Base-by-base conservation (phyloP, 2,113 vertebrate genomes). In the Oncorhynchus gorbuscha region DNA sequence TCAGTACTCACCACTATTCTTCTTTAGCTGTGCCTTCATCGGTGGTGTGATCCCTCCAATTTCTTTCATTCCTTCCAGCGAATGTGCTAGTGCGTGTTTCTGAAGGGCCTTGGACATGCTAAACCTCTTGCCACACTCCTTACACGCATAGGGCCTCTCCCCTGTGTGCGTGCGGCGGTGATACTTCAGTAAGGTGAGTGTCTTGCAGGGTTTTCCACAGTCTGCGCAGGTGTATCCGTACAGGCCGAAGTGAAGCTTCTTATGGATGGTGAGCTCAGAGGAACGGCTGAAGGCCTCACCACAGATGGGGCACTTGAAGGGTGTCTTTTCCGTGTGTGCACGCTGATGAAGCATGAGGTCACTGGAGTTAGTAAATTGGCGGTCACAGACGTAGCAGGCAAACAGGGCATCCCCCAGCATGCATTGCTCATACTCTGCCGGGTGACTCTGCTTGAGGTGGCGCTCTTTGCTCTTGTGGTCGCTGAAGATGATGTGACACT, bases 291-390 rank as follows among this genome's bases (percentile, higher is more conserved):
- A 97, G 16, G 95, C 92, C 0, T 92, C 90, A 1, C 90, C 92
- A 1, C 95, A 95, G 76, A 94, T 90, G 0, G 90, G 62, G 32
- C 48, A 71, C 48, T 95, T 94, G 84, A 94, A 97, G 0, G 96
- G 96, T 67, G 92, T 93, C 82, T 92, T 94, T 81, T 96, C 95
- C 0, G 86, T 91, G 90, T 98, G 97, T 71, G 95, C 91, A 8
- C 95, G 95, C 74, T 95, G 96, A 80, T 98, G 97, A 7, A 91
- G 89, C 95, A 95, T 92, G 32, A 98, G 93, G 66, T 97, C 88
- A 0, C 91, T 90, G 0, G 96, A 96, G 84, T 95, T 96, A 83
- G 94, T 94, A 72, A 98, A 97, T 12, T 95, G 91, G 59, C 93
- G 94, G 68, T 96, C 96, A 0, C 97, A 98, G 4, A 97, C 94